Evolutionary conservation across 1,140 invertebrate species (phyloP).

Genomic region (Paramacrobiotus metropolitanus): DNA sequence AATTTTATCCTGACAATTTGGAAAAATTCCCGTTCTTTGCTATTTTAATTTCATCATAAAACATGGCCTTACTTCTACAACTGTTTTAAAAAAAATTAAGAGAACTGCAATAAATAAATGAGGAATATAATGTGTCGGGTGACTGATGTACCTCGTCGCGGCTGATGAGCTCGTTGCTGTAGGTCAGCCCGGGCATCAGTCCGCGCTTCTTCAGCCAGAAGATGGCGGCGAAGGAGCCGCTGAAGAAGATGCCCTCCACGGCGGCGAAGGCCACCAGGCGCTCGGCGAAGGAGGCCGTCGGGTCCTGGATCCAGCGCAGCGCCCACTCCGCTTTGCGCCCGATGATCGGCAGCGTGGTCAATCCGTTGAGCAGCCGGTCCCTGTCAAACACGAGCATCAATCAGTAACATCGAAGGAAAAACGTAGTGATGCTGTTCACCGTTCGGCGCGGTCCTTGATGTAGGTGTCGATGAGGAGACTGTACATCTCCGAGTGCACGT

Average conservation of each 20-base stretch:
- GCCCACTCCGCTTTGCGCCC: conserved; percentile 97
- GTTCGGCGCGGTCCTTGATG: conserved; percentile 25
- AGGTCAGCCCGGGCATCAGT: conserved; percentile 92
- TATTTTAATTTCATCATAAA: no score
- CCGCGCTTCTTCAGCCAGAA: conserved; percentile 98
- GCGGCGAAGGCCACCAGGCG: conserved; percentile 89
- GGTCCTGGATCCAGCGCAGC: conserved; percentile 57
- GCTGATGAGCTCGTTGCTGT: conserved; percentile 96
- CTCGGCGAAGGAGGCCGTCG: conserved; percentile 64
- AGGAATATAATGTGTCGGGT: no score
- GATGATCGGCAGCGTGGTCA: conserved; percentile 87
- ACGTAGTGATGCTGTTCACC: conserved; percentile 16
- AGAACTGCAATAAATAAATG: no score
- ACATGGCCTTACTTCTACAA: no score
- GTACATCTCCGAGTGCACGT: conserved; percentile 34
- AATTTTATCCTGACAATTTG: no score
- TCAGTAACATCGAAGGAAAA: not conserved
- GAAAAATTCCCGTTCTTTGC: no score
- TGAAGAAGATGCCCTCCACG: conserved; percentile 96
- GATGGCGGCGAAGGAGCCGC: conserved; percentile 91
- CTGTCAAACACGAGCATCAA: conserved; percentile 24
- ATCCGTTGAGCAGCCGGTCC: conserved; percentile 80
- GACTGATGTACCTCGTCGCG: conserved; percentile 86
- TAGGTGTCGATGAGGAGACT: conserved; percentile 31
- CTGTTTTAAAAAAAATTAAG: no score